A percentile compares a stretch with the other conserved stretches of the same genome.
Evolutionary conservation across 2,113 vertebrate species (phyloP).

Genomic region (Calypte anna): DNA sequence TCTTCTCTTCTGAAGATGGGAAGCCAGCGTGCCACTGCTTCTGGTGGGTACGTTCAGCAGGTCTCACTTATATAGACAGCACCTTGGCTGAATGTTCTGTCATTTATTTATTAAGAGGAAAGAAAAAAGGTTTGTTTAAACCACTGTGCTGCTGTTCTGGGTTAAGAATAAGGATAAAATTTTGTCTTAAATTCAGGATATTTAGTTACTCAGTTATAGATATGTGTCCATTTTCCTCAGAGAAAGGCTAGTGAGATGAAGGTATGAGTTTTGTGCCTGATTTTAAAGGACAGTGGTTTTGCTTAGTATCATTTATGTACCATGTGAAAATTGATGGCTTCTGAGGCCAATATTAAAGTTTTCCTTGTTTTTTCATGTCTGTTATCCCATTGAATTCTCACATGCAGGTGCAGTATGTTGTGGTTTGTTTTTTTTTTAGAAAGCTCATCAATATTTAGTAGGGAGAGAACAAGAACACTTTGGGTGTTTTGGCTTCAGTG

Average conservation of each 20-base stretch:
- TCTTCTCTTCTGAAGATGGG: neutral
- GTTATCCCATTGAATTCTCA: neutral
- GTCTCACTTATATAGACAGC: accelerated
- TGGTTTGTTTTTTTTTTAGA: neutral
- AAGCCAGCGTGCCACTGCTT: neutral
- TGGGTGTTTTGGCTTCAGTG: neutral
- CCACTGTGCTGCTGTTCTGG: neutral
- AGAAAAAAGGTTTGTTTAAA: neutral
- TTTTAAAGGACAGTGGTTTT: neutral
- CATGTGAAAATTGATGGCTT: neutral
- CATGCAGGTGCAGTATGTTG: accelerated
- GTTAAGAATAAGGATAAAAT: neutral
- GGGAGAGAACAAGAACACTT: neutral
- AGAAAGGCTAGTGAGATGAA: neutral
- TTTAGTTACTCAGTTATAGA: neutral
- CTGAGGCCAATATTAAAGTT: neutral
- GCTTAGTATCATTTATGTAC: neutral
- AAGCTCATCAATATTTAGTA: neutral
- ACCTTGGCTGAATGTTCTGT: neutral
- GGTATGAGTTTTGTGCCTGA: accelerated
- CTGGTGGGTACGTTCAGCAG: neutral
- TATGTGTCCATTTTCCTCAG: neutral
- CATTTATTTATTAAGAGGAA: neutral
- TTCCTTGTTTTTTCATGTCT: neutral
- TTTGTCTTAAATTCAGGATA: neutral